phyloP scores from a whole-genome alignment of 2,797 vertebrate genomes.

The Dendrocincla tyrannina region DNA sequence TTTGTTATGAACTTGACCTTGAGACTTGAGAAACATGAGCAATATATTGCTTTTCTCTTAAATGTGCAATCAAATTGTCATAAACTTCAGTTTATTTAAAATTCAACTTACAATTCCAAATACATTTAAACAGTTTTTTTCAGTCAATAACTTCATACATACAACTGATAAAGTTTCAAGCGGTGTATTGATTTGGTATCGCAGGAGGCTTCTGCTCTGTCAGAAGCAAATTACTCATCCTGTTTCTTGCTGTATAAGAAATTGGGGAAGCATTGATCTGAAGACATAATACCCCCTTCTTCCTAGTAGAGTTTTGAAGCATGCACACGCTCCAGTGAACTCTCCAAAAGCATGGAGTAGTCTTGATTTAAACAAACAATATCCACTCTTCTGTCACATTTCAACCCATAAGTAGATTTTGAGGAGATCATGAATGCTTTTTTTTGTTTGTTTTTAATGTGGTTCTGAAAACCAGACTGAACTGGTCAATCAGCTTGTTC shows the following conservation, averaged over 20 bases:
- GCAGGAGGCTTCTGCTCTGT: neutral
- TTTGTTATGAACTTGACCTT: neutral
- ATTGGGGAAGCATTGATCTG: neutral
- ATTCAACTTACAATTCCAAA: neutral
- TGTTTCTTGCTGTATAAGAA: neutral
- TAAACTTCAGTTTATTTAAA: constrained; percentile 1
- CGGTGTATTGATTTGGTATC: neutral
- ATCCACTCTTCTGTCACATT: neutral
- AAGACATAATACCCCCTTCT: neutral
- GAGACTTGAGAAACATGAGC: neutral
- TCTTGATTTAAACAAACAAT: neutral
- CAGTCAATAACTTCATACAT: neutral
- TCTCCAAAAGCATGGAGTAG: neutral
- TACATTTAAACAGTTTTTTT: neutral
- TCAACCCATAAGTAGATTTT: neutral
- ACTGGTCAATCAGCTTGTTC: neutral
- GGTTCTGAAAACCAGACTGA: neutral
- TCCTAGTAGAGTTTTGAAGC: neutral
- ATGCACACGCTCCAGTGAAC: neutral
- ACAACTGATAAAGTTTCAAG: neutral
- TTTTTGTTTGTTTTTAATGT: neutral
- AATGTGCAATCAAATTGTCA: neutral
- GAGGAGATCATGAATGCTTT: neutral
- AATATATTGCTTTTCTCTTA: neutral
- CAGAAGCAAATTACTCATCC: neutral